Evolutionary conservation across 2,113 vertebrate genomes (phyloP).

Genomic region (Eleginops maclovinus): DNA sequence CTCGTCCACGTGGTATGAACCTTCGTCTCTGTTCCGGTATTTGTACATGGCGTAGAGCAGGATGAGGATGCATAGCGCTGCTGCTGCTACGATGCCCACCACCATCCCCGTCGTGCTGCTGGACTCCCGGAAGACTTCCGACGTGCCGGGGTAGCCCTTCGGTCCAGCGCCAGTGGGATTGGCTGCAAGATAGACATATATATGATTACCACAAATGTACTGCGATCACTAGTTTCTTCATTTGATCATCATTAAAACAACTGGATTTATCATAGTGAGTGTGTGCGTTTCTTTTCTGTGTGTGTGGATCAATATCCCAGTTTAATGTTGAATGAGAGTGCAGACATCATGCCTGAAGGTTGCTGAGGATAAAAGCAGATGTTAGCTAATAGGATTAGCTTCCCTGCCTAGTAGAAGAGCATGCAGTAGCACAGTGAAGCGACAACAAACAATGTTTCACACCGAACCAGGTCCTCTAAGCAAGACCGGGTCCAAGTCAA

Average conservation of each 20-base stretch:
- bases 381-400: constrained; percentile 21
- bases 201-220: constrained; percentile 53
- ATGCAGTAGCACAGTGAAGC: constrained; percentile 14
- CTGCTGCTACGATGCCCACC: constrained; percentile 96
- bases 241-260: constrained; percentile 13
- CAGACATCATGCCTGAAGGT: constrained; percentile 10
- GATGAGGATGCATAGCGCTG: constrained; percentile 97
- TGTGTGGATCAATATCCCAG: constrained; percentile 40
- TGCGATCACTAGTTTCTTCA: not conserved
- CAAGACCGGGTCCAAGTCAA: too few species aligned
- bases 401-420: not conserved
- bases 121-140: constrained; percentile 94
- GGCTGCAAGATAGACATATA: constrained; percentile 83
- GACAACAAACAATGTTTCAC: constrained; percentile 29
- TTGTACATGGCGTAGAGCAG: constrained; percentile 99
- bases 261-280: constrained; percentile 10
- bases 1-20: constrained; percentile 98
- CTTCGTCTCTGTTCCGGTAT: constrained; percentile 97
- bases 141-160: constrained; percentile 88
- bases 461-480: too few species aligned
- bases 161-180: constrained; percentile 92
- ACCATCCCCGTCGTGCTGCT: constrained; percentile 99
- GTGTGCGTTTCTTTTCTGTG: constrained; percentile 14
- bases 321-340: constrained; percentile 17
- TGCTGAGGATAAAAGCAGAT: constrained; percentile 21